Percentiles rank a stretch among this genome's conserved stretches.
These are phyloP conservation scores for Zhuqinia jingwanae DNA, from an alignment of 2,888 invertebrate genomes.

Conservation along the genomic window DNA sequence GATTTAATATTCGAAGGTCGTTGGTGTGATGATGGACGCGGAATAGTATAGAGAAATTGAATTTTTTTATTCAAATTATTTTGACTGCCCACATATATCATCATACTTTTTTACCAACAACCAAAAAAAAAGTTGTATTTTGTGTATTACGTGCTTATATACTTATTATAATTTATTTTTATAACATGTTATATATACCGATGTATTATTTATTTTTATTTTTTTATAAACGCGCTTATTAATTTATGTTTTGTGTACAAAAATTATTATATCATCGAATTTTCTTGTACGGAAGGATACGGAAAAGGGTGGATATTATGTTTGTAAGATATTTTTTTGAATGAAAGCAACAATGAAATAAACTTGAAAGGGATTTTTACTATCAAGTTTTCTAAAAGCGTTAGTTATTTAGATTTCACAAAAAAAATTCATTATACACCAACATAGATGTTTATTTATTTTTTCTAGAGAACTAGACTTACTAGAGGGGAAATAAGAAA, in stretches of 20 bases:
- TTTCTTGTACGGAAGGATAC: background rate
- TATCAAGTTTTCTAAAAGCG: background rate
- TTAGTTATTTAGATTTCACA: slow-evolving; percentile 15
- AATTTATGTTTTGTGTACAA: slow-evolving; percentile 25
- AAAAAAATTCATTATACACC: too few relatives aligned
- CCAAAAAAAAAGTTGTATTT: slow-evolving; percentile 35
- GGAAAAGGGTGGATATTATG: background rate
- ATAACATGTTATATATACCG: background rate
- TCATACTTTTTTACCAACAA: slow-evolving; percentile 44
- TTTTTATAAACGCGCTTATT: slow-evolving; percentile 19
- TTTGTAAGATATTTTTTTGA: background rate
- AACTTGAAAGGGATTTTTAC: background rate
- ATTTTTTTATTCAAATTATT: slow-evolving; percentile 8
- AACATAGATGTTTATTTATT: background rate
- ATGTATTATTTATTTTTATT: slow-evolving; percentile 16
- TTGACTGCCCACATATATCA: slow-evolving; percentile 39
- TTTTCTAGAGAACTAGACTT: background rate
- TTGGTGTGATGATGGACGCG: background rate
- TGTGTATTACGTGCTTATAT: slow-evolving; percentile 30
- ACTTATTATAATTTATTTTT: background rate
- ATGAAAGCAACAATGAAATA: slow-evolving; percentile 18
- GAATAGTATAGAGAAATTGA: background rate
- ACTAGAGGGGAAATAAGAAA: slow-evolving; percentile 13
- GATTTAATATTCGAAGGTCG: too few relatives aligned
- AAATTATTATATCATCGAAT: slow-evolving; percentile 22